Percentiles rank a stretch among this genome's conserved stretches.
Evolutionary conservation across 2,888 invertebrate genomes (phyloP).

Genomic region (Ditula angustiorana): DNA sequence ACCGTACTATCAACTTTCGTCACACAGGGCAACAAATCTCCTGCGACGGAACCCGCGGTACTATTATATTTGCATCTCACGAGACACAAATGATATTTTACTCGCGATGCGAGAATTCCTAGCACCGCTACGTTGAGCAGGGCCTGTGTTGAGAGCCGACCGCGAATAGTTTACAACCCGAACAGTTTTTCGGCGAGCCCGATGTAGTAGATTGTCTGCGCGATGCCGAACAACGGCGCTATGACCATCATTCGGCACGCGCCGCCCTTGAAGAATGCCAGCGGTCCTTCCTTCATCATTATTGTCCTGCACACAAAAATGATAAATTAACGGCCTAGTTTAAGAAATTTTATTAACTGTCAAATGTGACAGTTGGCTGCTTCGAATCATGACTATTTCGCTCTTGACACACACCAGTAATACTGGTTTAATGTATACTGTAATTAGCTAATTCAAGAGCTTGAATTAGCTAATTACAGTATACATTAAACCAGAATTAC

Average conservation of each 20-base stretch:
- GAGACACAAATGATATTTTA: not conserved
- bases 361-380: not conserved
- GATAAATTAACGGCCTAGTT: not conserved
- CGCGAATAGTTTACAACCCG: conserved; percentile 54
- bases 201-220: conserved; percentile 98
- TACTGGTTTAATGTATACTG: too few species aligned
- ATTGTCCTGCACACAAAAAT: conserved; percentile 88
- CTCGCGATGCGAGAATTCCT: not conserved
- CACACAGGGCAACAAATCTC: too few species aligned
- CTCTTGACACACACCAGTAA: too few species aligned
- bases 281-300: conserved; percentile 93
- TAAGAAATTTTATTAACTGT: not conserved
- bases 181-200: conserved; percentile 94
- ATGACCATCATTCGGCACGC: conserved; percentile 99
- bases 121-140: too few species aligned
- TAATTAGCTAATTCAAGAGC: too few species aligned
- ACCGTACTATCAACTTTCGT: too few species aligned
- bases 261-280: conserved; percentile 99
- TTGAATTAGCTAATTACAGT: too few species aligned
- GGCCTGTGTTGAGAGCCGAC: too few species aligned
- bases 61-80: too few species aligned
- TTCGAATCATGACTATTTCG: too few species aligned
- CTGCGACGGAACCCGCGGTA: too few species aligned
- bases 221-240: conserved; percentile 99
- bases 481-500: too few species aligned